Percentiles rank a stretch among this genome's conserved stretches.
Conservation (phyloP, 2,888 invertebrate genomes). For the Drosophila rellima region DNA sequence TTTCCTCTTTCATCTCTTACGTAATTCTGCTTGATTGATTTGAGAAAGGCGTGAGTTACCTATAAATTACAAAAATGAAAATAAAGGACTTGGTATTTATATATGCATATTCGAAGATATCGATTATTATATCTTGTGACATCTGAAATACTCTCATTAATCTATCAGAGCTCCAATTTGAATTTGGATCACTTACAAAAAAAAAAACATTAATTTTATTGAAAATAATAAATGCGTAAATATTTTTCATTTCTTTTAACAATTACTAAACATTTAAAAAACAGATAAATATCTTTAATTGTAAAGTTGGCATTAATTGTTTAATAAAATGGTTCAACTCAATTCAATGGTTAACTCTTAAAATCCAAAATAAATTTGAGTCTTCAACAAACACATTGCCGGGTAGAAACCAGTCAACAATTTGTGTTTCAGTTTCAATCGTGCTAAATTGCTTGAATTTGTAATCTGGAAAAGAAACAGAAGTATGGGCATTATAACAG, state of each 20-base stretch:
- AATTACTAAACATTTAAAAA: no score
- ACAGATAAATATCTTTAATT: no score
- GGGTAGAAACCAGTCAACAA: not conserved
- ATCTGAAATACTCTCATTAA: not conserved
- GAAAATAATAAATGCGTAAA: no score
- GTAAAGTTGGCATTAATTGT: no score
- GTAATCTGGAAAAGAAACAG: no score
- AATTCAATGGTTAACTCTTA: no score
- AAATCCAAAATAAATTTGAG: not conserved
- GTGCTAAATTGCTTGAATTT: no score
- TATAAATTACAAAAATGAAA: not conserved
- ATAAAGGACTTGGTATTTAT: not conserved
- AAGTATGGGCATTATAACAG: not conserved
- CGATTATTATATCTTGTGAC: not conserved
- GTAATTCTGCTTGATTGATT: slow-evolving; percentile 15
- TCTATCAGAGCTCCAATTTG: no score
- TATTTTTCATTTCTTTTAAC: no score
- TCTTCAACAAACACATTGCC: not conserved
- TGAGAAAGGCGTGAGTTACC: slow-evolving; percentile 7
- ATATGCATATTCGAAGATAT: not conserved
- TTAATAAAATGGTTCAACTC: no score
- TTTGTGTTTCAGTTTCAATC: not conserved
- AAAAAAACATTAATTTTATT: no score
- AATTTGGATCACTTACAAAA: no score
- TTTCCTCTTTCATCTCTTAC: not conserved